phyloP scores from a whole-genome alignment of 2,888 invertebrate genomes.

The Venusia cambrica region DNA sequence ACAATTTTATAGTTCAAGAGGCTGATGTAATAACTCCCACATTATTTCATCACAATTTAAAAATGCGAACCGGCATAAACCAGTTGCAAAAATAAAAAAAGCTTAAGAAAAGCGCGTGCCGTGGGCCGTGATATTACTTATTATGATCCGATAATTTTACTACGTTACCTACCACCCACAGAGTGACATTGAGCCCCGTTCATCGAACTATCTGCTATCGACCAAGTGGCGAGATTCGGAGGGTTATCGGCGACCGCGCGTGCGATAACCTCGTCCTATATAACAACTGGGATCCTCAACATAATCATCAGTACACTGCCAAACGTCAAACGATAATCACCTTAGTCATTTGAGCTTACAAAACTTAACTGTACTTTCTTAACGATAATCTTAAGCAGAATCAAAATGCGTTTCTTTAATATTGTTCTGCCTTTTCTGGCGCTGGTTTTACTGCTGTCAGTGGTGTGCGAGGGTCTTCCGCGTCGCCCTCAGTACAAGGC shows the following conservation, averaged over 20 bases:
- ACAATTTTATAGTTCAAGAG: not conserved
- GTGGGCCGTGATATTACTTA: conserved; percentile 52
- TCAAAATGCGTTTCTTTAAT: conserved; percentile 60
- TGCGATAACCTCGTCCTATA: conserved; percentile 65
- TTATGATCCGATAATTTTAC: no score
- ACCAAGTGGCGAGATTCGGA: conserved; percentile 56
- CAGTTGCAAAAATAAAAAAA: not conserved
- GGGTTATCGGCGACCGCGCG: conserved; percentile 70
- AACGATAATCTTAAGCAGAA: conserved; percentile 2
- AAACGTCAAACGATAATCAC: conserved; percentile 48
- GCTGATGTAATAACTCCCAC: conserved; percentile 9
- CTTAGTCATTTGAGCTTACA: not conserved
- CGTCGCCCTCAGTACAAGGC: no score
- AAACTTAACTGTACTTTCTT: not conserved
- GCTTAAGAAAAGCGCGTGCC: conserved; percentile 15
- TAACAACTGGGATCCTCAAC: conserved; percentile 52
- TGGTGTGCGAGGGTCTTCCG: conserved; percentile 38
- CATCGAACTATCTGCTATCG: conserved; percentile 59
- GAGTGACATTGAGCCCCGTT: conserved; percentile 72
- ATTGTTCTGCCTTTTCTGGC: conserved; percentile 39
- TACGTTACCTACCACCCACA: conserved; percentile 46
- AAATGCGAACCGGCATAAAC: conserved; percentile 1
- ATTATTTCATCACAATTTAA: conserved; percentile 4
- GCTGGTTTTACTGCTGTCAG: conserved; percentile 43
- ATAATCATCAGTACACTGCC: conserved; percentile 55